Evolutionary conservation across 2,797 vertebrate genomes (phyloP).

Genomic region (Echiichthys vipera): DNA sequence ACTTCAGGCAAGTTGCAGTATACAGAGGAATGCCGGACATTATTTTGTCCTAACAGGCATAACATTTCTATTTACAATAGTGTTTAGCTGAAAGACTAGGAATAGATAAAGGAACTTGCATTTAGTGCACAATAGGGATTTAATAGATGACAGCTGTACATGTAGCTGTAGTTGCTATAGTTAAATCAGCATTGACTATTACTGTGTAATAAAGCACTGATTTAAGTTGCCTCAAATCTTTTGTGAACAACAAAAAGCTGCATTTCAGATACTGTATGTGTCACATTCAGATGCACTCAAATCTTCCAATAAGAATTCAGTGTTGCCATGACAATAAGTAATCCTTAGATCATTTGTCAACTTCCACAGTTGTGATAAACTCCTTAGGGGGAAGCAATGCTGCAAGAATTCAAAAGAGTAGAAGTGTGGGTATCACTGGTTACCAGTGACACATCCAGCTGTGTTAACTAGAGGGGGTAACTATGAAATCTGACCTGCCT

Average conservation of each 20-base stretch:
- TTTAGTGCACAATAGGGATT: neutral
- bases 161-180: neutral
- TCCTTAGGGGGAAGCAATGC: neutral
- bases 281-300: neutral
- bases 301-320: neutral
- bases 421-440: neutral
- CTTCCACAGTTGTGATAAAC: neutral
- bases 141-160: neutral
- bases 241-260: neutral
- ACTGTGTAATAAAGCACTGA: neutral
- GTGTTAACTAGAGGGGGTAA: neutral
- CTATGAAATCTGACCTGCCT: neutral
- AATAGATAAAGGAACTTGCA: neutral
- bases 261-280: neutral
- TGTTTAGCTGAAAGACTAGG: neutral
- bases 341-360: conserved; percentile 1
- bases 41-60: neutral
- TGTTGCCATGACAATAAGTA: conserved; percentile 10
- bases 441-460: neutral
- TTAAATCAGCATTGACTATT: conserved; percentile 1
- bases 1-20: neutral
- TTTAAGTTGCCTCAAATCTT: conserved; percentile 8
- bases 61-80: neutral
- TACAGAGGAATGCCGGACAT: neutral
- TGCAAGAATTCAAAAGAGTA: neutral